Conservation (phyloP, 2,888 invertebrate species). For the Scrobipalpa costella region DNA sequence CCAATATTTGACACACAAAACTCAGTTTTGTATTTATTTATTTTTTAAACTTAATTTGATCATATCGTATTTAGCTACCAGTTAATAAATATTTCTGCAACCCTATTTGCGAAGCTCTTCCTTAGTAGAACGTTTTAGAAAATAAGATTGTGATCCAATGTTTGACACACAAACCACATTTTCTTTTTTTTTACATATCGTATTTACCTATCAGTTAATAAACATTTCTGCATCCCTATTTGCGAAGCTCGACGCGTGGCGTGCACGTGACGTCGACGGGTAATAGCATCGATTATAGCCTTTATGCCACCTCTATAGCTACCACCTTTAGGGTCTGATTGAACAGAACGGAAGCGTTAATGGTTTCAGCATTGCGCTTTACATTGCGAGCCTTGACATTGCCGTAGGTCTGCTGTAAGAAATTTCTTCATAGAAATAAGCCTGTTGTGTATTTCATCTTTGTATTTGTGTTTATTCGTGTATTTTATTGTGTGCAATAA, state of each 20-base stretch:
- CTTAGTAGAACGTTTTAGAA: too few relatives aligned
- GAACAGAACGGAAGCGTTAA: background rate
- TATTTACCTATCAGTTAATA: background rate
- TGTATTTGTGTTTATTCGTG: too few relatives aligned
- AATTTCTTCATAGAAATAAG: too few relatives aligned
- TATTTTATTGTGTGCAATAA: too few relatives aligned
- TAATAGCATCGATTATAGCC: slow-evolving; percentile 19
- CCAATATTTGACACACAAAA: background rate
- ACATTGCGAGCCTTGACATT: too few relatives aligned
- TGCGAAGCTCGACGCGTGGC: slow-evolving; percentile 2
- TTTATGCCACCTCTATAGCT: slow-evolving; percentile 12
- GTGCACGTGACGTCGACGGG: slow-evolving; percentile 5
- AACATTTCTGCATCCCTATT: background rate
- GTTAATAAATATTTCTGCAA: background rate
- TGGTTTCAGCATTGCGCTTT: too few relatives aligned
- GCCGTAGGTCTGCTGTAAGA: too few relatives aligned
- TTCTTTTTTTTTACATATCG: background rate
- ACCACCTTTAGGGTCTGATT: slow-evolving; percentile 5
- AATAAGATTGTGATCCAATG: background rate
- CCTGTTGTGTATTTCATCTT: too few relatives aligned
- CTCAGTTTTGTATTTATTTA: background rate
- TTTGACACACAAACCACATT: background rate
- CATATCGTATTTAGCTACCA: background rate
- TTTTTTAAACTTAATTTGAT: too few relatives aligned
- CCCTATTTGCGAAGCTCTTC: background rate